Conservation (phyloP, 2,113 vertebrate species). For the Fregetta grallaria region DNA sequence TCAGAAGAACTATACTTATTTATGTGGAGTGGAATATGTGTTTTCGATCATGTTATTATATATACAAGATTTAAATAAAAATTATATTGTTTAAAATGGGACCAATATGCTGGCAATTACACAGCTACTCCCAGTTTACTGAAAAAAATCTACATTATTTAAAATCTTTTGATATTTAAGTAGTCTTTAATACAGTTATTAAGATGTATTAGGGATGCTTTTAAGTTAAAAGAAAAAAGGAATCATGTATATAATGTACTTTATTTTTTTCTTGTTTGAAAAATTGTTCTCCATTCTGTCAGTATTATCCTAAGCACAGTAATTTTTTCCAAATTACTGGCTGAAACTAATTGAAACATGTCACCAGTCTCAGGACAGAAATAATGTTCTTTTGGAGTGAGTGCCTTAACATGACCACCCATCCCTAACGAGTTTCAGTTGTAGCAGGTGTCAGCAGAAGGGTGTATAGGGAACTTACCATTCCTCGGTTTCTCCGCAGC, state of each 20-base stretch:
- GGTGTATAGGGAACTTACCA: not conserved
- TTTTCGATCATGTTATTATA: constrained; percentile 62
- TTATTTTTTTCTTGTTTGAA: constrained; percentile 58
- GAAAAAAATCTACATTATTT: constrained; percentile 76
- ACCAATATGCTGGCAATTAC: constrained; percentile 72
- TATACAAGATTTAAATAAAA: constrained; percentile 76
- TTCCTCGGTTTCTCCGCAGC: not conserved
- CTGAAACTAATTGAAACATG: constrained; percentile 5
- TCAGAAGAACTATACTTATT: constrained; percentile 67
- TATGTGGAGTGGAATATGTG: constrained; percentile 66
- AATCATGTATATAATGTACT: constrained; percentile 58
- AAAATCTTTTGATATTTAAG: constrained; percentile 69
- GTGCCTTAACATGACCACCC: constrained; percentile 60
- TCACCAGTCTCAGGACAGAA: constrained; percentile 50
- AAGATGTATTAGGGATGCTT: constrained; percentile 52
- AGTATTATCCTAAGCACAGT: constrained; percentile 29
- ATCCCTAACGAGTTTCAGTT: not conserved
- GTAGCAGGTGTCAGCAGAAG: not conserved
- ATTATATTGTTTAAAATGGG: constrained; percentile 75
- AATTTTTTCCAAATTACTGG: not conserved
- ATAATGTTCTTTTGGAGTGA: constrained; percentile 42
- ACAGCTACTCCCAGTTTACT: constrained; percentile 65
- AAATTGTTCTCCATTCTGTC: constrained; percentile 3
- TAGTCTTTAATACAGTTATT: constrained; percentile 64
- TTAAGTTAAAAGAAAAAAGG: constrained; percentile 40